These are phyloP conservation scores for Graphium colonna DNA, from an alignment of 2,888 invertebrate species.

Conservation along the genomic window DNA sequence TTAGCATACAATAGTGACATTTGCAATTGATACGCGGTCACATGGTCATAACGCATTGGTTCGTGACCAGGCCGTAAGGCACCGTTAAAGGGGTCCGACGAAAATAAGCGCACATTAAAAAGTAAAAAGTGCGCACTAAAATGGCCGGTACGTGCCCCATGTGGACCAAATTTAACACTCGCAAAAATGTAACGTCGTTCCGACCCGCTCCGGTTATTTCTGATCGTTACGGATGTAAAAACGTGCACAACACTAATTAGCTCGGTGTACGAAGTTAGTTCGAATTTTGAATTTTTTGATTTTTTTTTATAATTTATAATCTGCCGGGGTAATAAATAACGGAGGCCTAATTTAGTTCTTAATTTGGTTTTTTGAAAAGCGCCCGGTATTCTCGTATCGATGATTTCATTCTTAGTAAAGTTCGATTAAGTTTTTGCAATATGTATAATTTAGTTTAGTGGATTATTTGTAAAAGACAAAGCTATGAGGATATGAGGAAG, in stretches of 20 bases:
- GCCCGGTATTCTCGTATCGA: neutral
- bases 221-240: constrained; percentile 9
- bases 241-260: constrained; percentile 9
- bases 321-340: neutral
- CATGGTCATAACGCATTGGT: neutral
- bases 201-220: constrained; percentile 5
- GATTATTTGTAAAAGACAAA: neutral
- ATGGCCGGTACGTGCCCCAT: constrained; percentile 28
- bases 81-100: neutral
- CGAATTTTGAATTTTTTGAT: neutral
- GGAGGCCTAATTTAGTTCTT: neutral
- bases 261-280: neutral
- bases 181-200: constrained; percentile 12
- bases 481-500: too few species aligned
- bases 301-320: neutral
- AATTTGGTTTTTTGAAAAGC: neutral
- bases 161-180: constrained; percentile 27
- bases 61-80: neutral
- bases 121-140: constrained; percentile 9
- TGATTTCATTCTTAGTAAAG: neutral
- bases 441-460: neutral
- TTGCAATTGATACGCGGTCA: neutral
- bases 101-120: neutral
- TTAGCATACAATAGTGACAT: neutral
- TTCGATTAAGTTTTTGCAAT: neutral